Conservation (phyloP, 2,113 vertebrate genomes). For the Myocastor coypus region DNA sequence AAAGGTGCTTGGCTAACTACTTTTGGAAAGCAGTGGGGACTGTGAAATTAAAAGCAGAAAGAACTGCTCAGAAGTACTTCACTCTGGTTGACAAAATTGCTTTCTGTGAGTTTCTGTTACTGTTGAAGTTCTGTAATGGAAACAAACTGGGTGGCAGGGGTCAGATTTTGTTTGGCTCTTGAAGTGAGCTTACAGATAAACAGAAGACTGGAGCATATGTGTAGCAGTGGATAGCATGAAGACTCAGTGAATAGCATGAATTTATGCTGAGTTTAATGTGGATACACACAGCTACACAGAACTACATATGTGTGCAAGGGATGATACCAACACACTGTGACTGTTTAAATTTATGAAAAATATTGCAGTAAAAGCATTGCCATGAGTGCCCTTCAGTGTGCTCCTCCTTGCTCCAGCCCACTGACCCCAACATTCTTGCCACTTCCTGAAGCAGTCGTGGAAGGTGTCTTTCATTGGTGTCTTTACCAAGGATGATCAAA, state of each 20-base stretch:
- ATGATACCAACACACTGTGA: not conserved
- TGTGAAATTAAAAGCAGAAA: not conserved
- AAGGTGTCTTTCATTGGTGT: not conserved
- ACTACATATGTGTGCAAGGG: not conserved
- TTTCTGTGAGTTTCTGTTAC: not conserved
- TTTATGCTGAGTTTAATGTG: constrained; percentile 30
- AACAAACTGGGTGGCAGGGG: not conserved
- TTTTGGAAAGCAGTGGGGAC: not conserved
- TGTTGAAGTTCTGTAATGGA: not conserved
- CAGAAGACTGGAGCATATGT: not conserved
- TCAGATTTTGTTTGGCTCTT: constrained; percentile 4
- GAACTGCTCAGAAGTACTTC: not conserved
- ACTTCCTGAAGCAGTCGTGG: not conserved
- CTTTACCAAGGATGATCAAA: not conserved
- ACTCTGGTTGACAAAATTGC: not conserved
- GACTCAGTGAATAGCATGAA: not conserved
- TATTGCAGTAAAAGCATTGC: not conserved
- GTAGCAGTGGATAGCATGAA: not conserved
- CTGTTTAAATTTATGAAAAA: not conserved
- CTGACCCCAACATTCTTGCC: not conserved
- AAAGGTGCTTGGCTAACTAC: not conserved
- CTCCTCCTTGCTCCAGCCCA: not conserved
- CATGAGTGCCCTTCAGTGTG: not conserved
- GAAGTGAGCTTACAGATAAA: constrained; percentile 24
- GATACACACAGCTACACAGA: not conserved